Conservation (phyloP, 2,113 vertebrate species). For the Oncorhynchus masou region DNA sequence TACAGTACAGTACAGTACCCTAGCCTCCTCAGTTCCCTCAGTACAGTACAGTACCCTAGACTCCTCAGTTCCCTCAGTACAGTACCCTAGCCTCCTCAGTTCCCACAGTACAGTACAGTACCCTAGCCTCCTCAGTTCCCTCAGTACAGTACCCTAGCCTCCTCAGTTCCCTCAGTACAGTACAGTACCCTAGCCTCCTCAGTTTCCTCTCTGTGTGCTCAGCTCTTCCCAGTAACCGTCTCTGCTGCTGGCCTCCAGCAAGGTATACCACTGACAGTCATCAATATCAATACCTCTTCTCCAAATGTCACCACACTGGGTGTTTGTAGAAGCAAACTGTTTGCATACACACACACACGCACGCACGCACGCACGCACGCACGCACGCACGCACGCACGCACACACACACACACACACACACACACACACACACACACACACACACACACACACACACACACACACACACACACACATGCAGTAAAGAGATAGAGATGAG, state of each 20-base stretch:
- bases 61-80: too few relatives aligned
- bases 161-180: too few relatives aligned
- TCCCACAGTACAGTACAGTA: too few relatives aligned
- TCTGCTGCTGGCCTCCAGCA: constrained; percentile 22
- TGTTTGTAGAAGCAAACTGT: constrained; percentile 3
- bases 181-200: too few relatives aligned
- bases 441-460: not conserved
- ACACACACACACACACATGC: not conserved
- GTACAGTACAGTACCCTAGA: too few relatives aligned
- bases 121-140: too few relatives aligned
- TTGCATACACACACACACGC: not conserved
- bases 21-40: too few relatives aligned
- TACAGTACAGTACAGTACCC: too few relatives aligned
- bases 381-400: not conserved
- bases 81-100: too few relatives aligned
- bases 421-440: not conserved
- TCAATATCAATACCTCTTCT: constrained; percentile 11
- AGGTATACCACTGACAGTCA: constrained; percentile 23
- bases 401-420: not conserved
- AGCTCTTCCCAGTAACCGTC: constrained; percentile 11
- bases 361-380: not conserved
- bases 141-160: too few relatives aligned
- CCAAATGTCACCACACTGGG: constrained; percentile 19
- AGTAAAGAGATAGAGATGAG: constrained; percentile 37
- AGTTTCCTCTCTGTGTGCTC: too few relatives aligned